Percentiles rank a stretch among this genome's conserved stretches.
These are phyloP conservation scores for Ochropleura plecta DNA, from an alignment of 2,888 invertebrate genomes.

Conservation along the genomic window DNA sequence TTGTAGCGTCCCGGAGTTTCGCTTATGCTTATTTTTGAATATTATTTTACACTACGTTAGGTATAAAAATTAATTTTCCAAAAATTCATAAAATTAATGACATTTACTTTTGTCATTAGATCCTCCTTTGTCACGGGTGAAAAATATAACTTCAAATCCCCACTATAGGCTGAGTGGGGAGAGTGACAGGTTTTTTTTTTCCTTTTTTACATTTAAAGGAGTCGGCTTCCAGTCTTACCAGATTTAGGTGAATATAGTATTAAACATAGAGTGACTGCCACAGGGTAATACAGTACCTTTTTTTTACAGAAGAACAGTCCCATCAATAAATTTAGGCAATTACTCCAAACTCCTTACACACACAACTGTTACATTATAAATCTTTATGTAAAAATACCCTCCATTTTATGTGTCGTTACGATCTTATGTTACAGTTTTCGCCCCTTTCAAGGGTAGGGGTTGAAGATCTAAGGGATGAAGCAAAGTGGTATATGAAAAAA, in stretches of 20 bases:
- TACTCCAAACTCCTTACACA: neutral
- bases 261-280: too few relatives aligned
- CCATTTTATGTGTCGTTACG: conserved; percentile 55
- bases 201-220: too few relatives aligned
- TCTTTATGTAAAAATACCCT: conserved; percentile 48
- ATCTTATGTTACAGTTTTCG: conserved; percentile 61
- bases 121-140: too few relatives aligned
- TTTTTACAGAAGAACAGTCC: neutral
- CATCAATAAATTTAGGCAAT: conserved; percentile 2
- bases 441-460: conserved; percentile 52
- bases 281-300: too few relatives aligned
- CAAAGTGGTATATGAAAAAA: conserved; percentile 59
- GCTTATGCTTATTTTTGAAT: conserved; percentile 30
- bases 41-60: neutral
- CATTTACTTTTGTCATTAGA: too few relatives aligned
- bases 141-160: too few relatives aligned
- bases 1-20: conserved; percentile 28
- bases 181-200: too few relatives aligned
- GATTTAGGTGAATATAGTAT: too few relatives aligned
- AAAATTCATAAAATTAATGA: neutral
- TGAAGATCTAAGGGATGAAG: conserved; percentile 54
- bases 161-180: too few relatives aligned
- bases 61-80: accelerated
- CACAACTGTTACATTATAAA: conserved; percentile 33
- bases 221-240: too few relatives aligned